phyloP scores from a whole-genome alignment of 2,888 invertebrate genomes.

The Cetonia aurata region DNA sequence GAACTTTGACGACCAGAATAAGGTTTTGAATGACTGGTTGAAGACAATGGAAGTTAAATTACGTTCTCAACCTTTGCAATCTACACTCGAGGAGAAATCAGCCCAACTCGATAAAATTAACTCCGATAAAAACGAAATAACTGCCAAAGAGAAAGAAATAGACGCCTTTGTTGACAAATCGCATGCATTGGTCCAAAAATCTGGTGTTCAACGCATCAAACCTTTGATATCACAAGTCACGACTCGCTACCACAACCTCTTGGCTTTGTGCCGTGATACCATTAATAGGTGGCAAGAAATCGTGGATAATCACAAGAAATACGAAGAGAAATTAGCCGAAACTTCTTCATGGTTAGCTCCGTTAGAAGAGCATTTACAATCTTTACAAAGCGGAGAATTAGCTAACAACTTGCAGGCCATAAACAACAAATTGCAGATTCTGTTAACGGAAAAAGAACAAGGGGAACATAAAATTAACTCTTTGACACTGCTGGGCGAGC shows the following conservation, averaged over 20 bases:
- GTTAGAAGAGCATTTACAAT: constrained; percentile 78
- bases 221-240: constrained; percentile 91
- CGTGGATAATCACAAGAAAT: constrained; percentile 86
- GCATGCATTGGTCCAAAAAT: constrained; percentile 86
- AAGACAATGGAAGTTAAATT: constrained; percentile 86
- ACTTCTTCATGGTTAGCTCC: constrained; percentile 83
- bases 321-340: constrained; percentile 80
- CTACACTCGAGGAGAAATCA: constrained; percentile 85
- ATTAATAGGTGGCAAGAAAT: constrained; percentile 86
- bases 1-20: constrained; percentile 85
- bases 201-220: constrained; percentile 87
- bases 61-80: constrained; percentile 87
- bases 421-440: constrained; percentile 77
- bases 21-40: constrained; percentile 88
- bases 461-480: constrained; percentile 84
- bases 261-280: constrained; percentile 86
- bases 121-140: constrained; percentile 80
- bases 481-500: constrained; percentile 84
- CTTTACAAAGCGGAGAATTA: constrained; percentile 73
- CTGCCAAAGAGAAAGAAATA: constrained; percentile 85
- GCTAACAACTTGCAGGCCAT: constrained; percentile 75
- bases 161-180: constrained; percentile 91
- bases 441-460: constrained; percentile 85
- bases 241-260: constrained; percentile 85
- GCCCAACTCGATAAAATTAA: constrained; percentile 79